Conservation (phyloP, 2,113 vertebrate species). For the Halichoerus grypus region DNA sequence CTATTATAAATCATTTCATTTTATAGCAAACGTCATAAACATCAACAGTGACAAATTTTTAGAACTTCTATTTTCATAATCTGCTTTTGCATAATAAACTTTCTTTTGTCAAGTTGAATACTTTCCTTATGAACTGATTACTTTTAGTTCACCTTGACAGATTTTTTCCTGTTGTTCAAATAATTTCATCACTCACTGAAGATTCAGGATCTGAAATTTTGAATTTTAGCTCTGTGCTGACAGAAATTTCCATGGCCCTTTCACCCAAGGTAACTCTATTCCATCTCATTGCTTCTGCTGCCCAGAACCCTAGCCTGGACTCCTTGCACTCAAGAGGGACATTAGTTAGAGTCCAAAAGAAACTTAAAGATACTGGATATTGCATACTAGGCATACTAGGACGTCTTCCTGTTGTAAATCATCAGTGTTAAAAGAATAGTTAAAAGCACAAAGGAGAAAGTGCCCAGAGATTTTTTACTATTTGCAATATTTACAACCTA, state of each 20-base stretch:
- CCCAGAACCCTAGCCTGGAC: neutral
- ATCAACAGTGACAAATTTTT: neutral
- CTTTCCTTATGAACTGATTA: neutral
- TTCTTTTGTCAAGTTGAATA: neutral
- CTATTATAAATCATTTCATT: neutral
- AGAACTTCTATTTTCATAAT: neutral
- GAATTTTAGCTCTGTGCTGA: neutral
- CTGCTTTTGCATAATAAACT: neutral
- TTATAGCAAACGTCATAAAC: neutral
- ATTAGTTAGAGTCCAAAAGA: neutral
- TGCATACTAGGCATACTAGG: neutral
- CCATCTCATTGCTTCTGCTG: neutral
- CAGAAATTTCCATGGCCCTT: neutral
- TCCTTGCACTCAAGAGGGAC: neutral
- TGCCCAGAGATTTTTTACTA: neutral
- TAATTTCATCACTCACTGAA: slow-evolving; percentile 10
- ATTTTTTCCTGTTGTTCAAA: neutral
- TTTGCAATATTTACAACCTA: neutral
- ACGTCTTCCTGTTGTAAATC: neutral
- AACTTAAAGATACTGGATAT: neutral
- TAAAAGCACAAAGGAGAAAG: slow-evolving; percentile 1
- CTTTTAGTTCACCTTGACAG: neutral
- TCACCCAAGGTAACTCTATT: neutral
- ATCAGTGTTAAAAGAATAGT: neutral
- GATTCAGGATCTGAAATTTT: slow-evolving; percentile 5